Conservation (phyloP, 2,888 invertebrate species). For the Lasioglossum leucozonium region DNA sequence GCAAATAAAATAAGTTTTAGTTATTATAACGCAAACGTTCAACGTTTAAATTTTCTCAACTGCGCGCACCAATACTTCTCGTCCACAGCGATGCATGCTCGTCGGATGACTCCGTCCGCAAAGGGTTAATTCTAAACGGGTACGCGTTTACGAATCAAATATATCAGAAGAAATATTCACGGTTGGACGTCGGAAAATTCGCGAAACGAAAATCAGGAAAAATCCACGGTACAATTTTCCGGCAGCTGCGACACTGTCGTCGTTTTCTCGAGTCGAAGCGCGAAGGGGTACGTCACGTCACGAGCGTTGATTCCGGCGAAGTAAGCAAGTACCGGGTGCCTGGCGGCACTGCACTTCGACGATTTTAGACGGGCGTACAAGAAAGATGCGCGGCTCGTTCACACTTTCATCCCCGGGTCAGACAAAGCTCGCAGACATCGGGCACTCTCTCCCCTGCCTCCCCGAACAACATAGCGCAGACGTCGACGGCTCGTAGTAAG, state of each 20-base stretch:
- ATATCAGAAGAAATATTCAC: too few species aligned
- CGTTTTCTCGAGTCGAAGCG: neutral
- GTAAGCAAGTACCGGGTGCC: neutral
- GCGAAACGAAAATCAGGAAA: neutral
- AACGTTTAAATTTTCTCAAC: too few species aligned
- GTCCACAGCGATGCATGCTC: too few species aligned
- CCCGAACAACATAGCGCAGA: slow-evolving; percentile 61
- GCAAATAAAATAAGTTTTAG: too few species aligned
- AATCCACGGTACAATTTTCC: neutral
- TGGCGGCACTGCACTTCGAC: slow-evolving; percentile 40
- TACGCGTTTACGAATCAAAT: too few species aligned
- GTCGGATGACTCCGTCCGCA: too few species aligned
- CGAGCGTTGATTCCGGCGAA: slow-evolving; percentile 16
- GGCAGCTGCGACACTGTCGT: neutral
- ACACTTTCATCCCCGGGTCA: slow-evolving; percentile 62
- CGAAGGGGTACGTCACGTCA: neutral
- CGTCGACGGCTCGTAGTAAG: slow-evolving; percentile 66
- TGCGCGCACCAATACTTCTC: too few species aligned
- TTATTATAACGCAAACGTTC: too few species aligned
- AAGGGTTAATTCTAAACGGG: neutral
- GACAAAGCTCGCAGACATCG: slow-evolving; percentile 66
- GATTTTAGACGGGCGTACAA: slow-evolving; percentile 53
- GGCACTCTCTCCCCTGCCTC: slow-evolving; percentile 21
- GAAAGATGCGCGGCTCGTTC: slow-evolving; percentile 53
- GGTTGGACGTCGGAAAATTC: too few species aligned